Base-by-base conservation (phyloP, 2,113 vertebrate species). In the Psilopsiagon aymara region DNA sequence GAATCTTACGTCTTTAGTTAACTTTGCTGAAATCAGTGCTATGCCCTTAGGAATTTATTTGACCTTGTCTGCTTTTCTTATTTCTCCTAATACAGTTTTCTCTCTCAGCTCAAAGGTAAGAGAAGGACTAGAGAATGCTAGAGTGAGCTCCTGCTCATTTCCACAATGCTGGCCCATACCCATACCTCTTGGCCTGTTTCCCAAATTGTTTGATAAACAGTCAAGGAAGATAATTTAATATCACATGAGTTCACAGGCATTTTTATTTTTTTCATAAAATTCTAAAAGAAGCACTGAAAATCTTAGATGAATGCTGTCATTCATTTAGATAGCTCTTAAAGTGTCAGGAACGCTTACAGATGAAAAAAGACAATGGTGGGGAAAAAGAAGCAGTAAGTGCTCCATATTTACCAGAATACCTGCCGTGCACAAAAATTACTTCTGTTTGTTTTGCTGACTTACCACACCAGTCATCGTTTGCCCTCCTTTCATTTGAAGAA, bases 331-430 rank as follows among this genome's bases (percentile, higher is more conserved):
- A 35, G 21, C 41, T 74, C 59, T 17, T 57, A 3, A 57, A 76
- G 27, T 9, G 2, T 62, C 44, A 57, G n/a, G 11, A 37, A 57
- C 13, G 23, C 18, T 73, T 53, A 52, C 17, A 86, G 29, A 49
- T 74, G 70, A 25, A 80, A n/a, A 80, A 44, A 6, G 1, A 3
- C 1, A 2, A n/a, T 24, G 15, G 2, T 9, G 8, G 2, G 29
- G 53, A 12, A 31, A 55, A 2, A 24, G 28, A 20, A 33, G 2
- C 4, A 23, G 41, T 29, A 53, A 8, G 13, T 53, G 17, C 3
- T 77, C 29, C 5, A 4, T 51, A 21, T 57, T 77, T 73, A 62
- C 25, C 57, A n/a, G n/a, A 68, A 35, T 39, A 41, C 8, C 62
- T 57, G 21, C 35, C 7, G 3, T 14, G 11, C 47, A 49, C 63